Percentiles rank a stretch among this genome's conserved stretches.
Evolutionary conservation across 1,140 invertebrate species (phyloP).

Genomic region (Drosophila arizonae): DNA sequence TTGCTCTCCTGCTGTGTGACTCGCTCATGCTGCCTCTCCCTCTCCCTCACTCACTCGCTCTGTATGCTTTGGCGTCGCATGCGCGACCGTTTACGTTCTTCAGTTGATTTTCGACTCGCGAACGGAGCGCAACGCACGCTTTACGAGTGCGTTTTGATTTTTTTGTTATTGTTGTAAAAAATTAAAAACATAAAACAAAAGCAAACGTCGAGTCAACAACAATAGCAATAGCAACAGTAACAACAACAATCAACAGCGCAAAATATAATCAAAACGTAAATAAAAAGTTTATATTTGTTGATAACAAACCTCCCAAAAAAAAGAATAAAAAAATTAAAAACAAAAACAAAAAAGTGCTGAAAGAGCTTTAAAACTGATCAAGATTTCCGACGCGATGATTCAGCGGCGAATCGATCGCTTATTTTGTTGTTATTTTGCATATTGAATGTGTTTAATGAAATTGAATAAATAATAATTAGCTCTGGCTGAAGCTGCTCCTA

Average conservation of each 20-base stretch:
- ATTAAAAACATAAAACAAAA: conserved; percentile 45
- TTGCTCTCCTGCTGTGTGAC: not conserved
- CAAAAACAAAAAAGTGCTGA: conserved; percentile 13
- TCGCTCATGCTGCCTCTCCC: not conserved
- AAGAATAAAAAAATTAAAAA: conserved; percentile 5
- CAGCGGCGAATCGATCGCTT: conserved; percentile 18
- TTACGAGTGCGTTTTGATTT: conserved; percentile 20
- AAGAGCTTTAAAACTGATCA: conserved; percentile 33
- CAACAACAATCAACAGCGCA: conserved; percentile 10
- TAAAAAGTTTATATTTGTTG: conserved; percentile 48
- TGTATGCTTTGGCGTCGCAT: conserved; percentile 56
- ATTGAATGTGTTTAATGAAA: not conserved
- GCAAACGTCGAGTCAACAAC: conserved; percentile 18
- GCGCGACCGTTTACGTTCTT: conserved; percentile 59
- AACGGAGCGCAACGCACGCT: conserved; percentile 50
- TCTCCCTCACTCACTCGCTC: conserved; percentile 1
- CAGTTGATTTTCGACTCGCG: conserved; percentile 61
- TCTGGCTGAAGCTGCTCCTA: conserved; percentile 31
- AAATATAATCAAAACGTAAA: conserved; percentile 69
- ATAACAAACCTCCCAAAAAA: conserved; percentile 30
- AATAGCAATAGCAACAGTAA: conserved; percentile 1
- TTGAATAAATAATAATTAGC: conserved; percentile 15
- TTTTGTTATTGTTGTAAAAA: conserved; percentile 39
- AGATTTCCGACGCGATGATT: conserved; percentile 27
- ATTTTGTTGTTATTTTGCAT: not conserved